Base-by-base conservation (phyloP, 2,113 vertebrate species). In the Cynopterus brachyotis region DNA sequence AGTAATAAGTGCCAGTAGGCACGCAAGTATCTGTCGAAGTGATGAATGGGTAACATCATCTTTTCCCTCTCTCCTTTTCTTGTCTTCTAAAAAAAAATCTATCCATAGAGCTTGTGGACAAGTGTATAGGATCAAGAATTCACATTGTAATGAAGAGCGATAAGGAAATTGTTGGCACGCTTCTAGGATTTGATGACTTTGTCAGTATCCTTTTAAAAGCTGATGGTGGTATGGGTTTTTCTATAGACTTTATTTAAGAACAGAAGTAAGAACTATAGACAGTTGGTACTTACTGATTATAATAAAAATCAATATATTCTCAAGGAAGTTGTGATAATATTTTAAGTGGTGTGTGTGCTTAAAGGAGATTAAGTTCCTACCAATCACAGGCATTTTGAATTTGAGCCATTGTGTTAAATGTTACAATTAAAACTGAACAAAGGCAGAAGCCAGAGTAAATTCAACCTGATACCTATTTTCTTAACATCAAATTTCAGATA, bases 101-200 rank as follows among this genome's bases (percentile, higher is more conserved):
- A 2, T 79, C 84, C 86, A 0, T 97, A 99, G 99, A 99, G 87
- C 98, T 99, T 2, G 99, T 99, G 97, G 99, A 99, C 97, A 99
- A 99, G 95, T 99, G 99, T 45, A 99, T 99, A 92, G 99, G 99
- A 92, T 99, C 99, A 9, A 92, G 97, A 47, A 99, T 99, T 97
- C 99, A 99, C 97, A 99, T 99, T 35, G 99, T 99, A 79, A 99
- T 99, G 99, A 99, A 99, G 96, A 99, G 99, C 2, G 99, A 99
- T 94, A 99, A 99, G 96, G 99, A 99, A 96, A 99, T 99, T 9
- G 99, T 99, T 37, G 99, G 99, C n/a, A 99, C 99, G 0, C 98
- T 99, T 80, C 97, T 99, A 57, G 99, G 99, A 6, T 99, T 99
- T 59, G 99, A 99, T 87, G 99, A 99, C 97, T 99, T 99, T 82